These are phyloP conservation scores for Saxicola maurus DNA, from an alignment of 2,797 vertebrate genomes.

Conservation along the genomic window DNA sequence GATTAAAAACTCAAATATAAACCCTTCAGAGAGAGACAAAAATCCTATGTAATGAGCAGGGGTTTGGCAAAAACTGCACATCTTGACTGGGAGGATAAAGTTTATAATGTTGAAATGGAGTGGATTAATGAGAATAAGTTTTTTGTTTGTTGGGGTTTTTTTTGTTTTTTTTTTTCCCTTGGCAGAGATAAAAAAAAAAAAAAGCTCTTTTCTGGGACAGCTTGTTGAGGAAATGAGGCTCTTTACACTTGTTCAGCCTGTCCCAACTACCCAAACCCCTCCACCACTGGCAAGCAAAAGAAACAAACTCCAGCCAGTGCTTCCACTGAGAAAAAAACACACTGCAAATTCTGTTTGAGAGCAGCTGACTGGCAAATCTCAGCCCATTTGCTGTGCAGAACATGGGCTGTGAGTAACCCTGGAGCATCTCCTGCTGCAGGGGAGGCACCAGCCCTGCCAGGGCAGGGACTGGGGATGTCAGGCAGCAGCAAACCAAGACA, in stretches of 20 bases:
- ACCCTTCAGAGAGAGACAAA: not conserved
- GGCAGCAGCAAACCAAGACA: not conserved
- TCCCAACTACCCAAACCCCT: not conserved
- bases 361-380: not conserved
- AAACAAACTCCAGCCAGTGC: not conserved
- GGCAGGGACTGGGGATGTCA: not conserved
- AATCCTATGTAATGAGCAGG: not conserved
- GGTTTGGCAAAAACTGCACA: not conserved
- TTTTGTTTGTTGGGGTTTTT: not conserved
- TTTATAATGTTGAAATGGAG: not conserved
- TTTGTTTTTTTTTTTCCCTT: not conserved
- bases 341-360: not conserved
- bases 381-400: not conserved
- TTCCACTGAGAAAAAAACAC: not conserved
- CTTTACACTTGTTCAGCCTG: not conserved
- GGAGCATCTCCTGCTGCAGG: not conserved
- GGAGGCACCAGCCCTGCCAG: not conserved
- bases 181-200: not conserved
- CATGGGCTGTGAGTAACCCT: not conserved
- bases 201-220: not conserved
- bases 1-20: not conserved
- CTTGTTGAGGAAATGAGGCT: not conserved
- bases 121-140: not conserved
- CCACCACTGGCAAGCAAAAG: not conserved
- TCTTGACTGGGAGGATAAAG: not conserved